These are phyloP conservation scores for Epinotia ramella DNA, from an alignment of 2,888 invertebrate species.

Conservation along the genomic window DNA sequence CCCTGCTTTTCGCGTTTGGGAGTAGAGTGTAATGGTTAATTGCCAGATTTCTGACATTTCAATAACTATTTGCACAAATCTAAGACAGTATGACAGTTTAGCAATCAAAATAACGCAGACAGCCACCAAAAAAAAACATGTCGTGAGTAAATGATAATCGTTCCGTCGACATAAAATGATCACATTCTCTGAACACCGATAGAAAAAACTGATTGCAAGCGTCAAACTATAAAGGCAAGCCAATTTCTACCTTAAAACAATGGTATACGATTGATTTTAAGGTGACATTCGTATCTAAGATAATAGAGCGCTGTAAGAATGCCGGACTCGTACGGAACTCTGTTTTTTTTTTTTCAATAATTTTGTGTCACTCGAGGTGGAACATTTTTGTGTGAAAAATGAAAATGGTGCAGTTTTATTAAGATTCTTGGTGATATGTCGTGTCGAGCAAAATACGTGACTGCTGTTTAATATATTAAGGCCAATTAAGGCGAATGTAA, in stretches of 20 bases:
- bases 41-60: background rate
- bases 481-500: no score
- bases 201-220: constrained; percentile 64
- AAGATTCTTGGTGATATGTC: background rate
- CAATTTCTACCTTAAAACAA: constrained; percentile 32
- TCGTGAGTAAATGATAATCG: constrained; percentile 29
- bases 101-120: constrained; percentile 4
- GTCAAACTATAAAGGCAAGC: constrained; percentile 40
- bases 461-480: no score
- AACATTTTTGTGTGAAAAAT: constrained; percentile 26
- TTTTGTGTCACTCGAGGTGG: constrained; percentile 66
- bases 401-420: background rate
- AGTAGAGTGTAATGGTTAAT: background rate
- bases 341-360: constrained; percentile 69
- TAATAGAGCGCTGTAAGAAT: constrained; percentile 72
- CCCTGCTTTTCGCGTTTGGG: background rate
- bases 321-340: constrained; percentile 64
- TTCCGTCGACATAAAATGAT: constrained; percentile 56
- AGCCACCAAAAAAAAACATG: constrained; percentile 20
- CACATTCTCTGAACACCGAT: constrained; percentile 63
- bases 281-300: constrained; percentile 48
- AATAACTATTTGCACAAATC: background rate
- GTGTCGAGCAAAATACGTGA: no score
- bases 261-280: constrained; percentile 46
- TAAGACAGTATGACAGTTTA: background rate